Base-by-base conservation (phyloP, 2,888 invertebrate genomes). In the Cephus spinipes region DNA sequence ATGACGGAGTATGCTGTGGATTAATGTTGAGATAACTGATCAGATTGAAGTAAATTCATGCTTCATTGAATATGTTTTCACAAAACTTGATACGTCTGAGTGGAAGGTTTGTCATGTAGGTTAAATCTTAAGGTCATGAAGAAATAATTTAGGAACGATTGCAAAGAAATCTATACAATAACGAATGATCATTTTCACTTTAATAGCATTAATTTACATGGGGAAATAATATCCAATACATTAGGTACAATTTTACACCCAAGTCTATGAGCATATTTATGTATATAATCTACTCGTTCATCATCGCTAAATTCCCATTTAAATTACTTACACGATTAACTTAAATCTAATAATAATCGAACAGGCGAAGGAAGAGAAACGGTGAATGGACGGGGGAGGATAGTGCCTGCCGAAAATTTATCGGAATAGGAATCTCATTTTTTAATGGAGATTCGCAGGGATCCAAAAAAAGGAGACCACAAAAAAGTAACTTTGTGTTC, bases 161-260 rank as follows among this genome's bases (percentile, higher is more conserved):
- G 15, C 15, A 40, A 40, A 40, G 23, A 40, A 23, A 23, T 40
- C 15, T 23, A 23, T 23, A 40, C 23, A 40, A 40, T 23, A 40
- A 40, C 40, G 40, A 40, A 40, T 40, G 15, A 23, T 40, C 40
- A 40, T 40, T 40, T 40, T 23, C 40, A 40, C 40, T 40, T 40
- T 40, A 40, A 69, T 69, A 69, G 31, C 69, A 69, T 69, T 15
- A 69, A 69, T 69, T 69, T 69, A 69, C 69, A 69, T 15, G 69
- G 31, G 12, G 15, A 69, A 69, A 32, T 69, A 69, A 69, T 32
- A 31, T 69, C 32, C 69, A 30, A 31, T 69, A 69, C 69, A 69
- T 32, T 31, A 69, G 69, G 69, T 69, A 69, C 69, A 69, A 69
- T 69, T 69, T 69, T 69, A 69, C 69, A 69, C 31, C 30, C 69